Percentiles rank a stretch among this genome's conserved stretches.
phyloP scores from a whole-genome alignment of 2,113 vertebrate species.

The Sorex araneus region DNA sequence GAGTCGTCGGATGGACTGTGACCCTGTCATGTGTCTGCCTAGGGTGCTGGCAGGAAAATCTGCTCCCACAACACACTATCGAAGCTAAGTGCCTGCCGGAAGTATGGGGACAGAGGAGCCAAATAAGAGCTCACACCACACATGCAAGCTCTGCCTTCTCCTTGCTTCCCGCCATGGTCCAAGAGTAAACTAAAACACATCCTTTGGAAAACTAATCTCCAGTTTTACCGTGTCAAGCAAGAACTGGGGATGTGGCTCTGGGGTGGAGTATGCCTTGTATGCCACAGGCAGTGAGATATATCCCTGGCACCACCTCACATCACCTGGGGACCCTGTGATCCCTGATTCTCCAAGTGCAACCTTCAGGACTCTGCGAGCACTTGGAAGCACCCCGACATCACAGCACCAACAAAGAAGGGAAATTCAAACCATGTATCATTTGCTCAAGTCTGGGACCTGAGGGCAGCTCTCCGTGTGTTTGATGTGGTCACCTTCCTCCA shows the following conservation, averaged over 20 bases:
- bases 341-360: no score
- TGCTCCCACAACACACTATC: conserved; percentile 36
- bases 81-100: not conserved
- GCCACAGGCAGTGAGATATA: no score
- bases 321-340: no score
- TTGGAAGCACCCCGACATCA: no score
- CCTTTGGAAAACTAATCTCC: not conserved
- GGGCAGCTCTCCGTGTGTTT: not conserved
- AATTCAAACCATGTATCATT: not conserved
- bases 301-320: no score
- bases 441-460: not conserved
- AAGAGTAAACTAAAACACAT: not conserved
- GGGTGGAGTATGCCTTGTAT: no score
- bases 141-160: not conserved
- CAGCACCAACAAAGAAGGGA: not conserved
- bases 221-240: not conserved
- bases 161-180: not conserved
- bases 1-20: not conserved
- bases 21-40: conserved; percentile 8
- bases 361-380: no score
- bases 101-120: not conserved
- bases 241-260: not conserved
- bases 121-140: not conserved
- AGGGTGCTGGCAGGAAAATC: conserved; percentile 19
- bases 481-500: accelerated